phyloP scores from a whole-genome alignment of 2,113 vertebrate species.

The Leiothrix lutea region DNA sequence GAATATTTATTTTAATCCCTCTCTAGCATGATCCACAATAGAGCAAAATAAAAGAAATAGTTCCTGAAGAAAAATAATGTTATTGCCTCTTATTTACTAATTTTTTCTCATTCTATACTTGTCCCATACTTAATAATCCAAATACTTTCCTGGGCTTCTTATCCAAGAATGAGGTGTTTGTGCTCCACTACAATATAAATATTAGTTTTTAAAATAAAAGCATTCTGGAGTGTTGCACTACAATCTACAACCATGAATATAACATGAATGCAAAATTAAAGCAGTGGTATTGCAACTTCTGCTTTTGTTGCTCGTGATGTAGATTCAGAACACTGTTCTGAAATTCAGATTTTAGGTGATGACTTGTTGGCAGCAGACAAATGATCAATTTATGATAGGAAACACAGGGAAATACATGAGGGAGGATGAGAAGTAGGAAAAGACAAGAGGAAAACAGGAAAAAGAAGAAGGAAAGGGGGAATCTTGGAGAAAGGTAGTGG shows the following conservation, averaged over 20 bases:
- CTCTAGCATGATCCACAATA: background rate
- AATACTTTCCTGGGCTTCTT: background rate
- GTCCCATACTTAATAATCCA: background rate
- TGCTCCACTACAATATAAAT: background rate
- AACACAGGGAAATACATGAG: background rate
- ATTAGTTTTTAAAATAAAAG: background rate
- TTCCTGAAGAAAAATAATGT: background rate
- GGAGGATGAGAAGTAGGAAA: background rate
- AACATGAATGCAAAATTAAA: background rate
- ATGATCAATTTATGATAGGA: background rate
- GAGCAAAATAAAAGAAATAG: background rate
- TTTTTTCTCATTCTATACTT: background rate
- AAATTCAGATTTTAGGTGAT: background rate
- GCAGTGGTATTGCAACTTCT: background rate
- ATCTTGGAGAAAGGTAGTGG: background rate
- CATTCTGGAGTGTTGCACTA: background rate
- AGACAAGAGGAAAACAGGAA: background rate
- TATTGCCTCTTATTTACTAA: background rate
- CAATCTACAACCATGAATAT: background rate
- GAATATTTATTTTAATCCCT: slow-evolving; percentile 14
- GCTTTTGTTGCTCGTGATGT: background rate
- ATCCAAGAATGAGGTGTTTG: background rate
- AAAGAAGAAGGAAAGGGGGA: background rate
- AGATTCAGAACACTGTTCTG: background rate
- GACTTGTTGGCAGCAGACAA: background rate